Evolutionary conservation across 2,113 vertebrate genomes (phyloP), one percentile per base, ranked within the genome.

Genomic region (Bujurquina vittata): DNA sequence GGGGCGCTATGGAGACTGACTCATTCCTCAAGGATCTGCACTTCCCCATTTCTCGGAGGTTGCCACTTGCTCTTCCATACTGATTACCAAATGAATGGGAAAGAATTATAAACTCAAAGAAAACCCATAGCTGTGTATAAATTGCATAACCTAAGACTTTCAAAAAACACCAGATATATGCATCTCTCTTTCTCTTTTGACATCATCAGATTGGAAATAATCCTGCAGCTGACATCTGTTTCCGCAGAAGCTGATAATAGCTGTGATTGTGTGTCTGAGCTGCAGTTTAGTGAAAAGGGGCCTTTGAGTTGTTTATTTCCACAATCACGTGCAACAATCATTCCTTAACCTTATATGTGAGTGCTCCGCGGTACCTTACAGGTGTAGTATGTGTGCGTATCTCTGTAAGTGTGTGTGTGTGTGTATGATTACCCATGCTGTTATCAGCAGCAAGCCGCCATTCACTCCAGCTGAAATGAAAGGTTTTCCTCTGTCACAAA

Each of bases 401-500:
- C 14, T 58, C 35, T 46, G 40, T 20, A 46, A 22, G 80, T n/a
- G 72, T 29, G 55, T 87, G 65, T 84, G 31, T 31, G 31, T 33
- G 85, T 84, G 78, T 85, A 85, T 91, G 93, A 94, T 94, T 94
- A 93, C 88, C 86, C 90, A 92, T 86, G 92, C 92, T 94, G 92
- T 95, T 95, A 94, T 95, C 93, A 92, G 95, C 93, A 91, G 96
- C 96, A 94, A 96, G 95, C 96, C 96, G 96, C 97, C 96, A 97
- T 97, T 97, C 96, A 96, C 95, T 96, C 92, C 94, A 90, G 93
- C 94, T 93, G 94, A 96, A 97, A 97, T 96, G 95, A 97, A 97
- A 97, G 96, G 96, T 96, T 97, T 97, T 97, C 97, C 96, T 98
- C 96, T 94, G 94, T 95, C 96, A 97, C 95, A 97, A 97, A 97